Percentiles rank a stretch among this genome's conserved stretches.
phyloP scores from a whole-genome alignment of 2,888 invertebrate species.

The Sialis fuliginosa region DNA sequence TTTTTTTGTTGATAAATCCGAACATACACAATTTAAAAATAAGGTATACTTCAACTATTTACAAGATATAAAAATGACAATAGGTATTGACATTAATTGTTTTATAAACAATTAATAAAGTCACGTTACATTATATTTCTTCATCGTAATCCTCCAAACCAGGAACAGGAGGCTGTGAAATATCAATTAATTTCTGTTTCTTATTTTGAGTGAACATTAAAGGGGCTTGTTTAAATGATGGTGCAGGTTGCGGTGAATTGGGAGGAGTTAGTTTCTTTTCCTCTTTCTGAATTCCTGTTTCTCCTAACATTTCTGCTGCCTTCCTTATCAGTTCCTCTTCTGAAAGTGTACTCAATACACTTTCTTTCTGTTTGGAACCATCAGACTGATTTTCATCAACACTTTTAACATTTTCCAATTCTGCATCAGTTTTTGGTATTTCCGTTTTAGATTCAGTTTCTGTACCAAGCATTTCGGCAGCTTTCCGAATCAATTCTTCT shows the following conservation, averaged over 20 bases:
- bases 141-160: conserved; percentile 19
- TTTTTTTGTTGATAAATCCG: too few species aligned
- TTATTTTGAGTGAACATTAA: conserved; percentile 11
- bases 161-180: conserved; percentile 22
- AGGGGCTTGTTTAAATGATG: conserved; percentile 7
- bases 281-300: conserved; percentile 16
- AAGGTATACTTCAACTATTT: too few species aligned
- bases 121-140: neutral
- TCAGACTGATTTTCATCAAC: neutral
- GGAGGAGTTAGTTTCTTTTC: conserved; percentile 10
- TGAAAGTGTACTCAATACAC: conserved; percentile 31
- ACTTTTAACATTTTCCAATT: conserved; percentile 3
- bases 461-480: conserved; percentile 34
- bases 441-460: conserved; percentile 12
- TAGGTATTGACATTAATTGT: too few species aligned
- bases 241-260: conserved; percentile 23
- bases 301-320: conserved; percentile 35
- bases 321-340: conserved; percentile 37
- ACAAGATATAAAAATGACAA: too few species aligned
- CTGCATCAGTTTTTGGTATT: conserved; percentile 9
- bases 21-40: too few species aligned
- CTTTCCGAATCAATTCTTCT: conserved; percentile 35
- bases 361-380: conserved; percentile 16
- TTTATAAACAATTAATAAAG: too few species aligned
- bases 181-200: conserved; percentile 16